phyloP scores from a whole-genome alignment of 2,888 invertebrate genomes.

The Andrena marginata region DNA sequence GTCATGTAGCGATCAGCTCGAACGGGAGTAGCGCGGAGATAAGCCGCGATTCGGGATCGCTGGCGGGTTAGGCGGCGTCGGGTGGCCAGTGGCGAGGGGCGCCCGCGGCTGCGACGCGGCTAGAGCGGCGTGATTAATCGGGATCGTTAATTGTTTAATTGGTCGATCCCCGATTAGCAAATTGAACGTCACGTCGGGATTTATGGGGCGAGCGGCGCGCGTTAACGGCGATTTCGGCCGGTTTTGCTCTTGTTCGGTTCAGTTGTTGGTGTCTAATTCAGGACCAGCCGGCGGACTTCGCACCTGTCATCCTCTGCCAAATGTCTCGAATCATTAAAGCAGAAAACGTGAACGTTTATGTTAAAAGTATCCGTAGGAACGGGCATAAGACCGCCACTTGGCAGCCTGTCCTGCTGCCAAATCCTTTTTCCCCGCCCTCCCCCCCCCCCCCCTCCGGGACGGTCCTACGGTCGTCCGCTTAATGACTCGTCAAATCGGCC shows the following conservation, averaged over 20 bases:
- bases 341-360: conserved; percentile 62
- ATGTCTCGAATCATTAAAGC: conserved; percentile 69
- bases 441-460: conserved; percentile 1
- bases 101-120: too few species aligned
- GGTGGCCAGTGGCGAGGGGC: neutral
- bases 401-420: conserved; percentile 56
- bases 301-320: conserved; percentile 68
- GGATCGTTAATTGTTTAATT: conserved; percentile 46
- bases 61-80: neutral
- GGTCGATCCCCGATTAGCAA: conserved; percentile 13
- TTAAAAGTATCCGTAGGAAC: conserved; percentile 58
- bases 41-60: conserved; percentile 21
- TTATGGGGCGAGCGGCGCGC: conserved; percentile 32
- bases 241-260: conserved; percentile 36
- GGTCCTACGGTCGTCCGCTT: conserved; percentile 38
- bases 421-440: conserved; percentile 34
- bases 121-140: conserved; percentile 21
- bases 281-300: conserved; percentile 51
- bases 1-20: conserved; percentile 7
- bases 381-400: conserved; percentile 44
- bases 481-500: conserved; percentile 61
- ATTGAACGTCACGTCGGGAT: conserved; percentile 22
- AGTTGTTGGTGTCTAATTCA: conserved; percentile 62
- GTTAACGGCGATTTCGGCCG: conserved; percentile 17
- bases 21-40: neutral